Evolutionary conservation across 2,797 vertebrate genomes (phyloP).

Genomic region (Poecilia gillii): DNA sequence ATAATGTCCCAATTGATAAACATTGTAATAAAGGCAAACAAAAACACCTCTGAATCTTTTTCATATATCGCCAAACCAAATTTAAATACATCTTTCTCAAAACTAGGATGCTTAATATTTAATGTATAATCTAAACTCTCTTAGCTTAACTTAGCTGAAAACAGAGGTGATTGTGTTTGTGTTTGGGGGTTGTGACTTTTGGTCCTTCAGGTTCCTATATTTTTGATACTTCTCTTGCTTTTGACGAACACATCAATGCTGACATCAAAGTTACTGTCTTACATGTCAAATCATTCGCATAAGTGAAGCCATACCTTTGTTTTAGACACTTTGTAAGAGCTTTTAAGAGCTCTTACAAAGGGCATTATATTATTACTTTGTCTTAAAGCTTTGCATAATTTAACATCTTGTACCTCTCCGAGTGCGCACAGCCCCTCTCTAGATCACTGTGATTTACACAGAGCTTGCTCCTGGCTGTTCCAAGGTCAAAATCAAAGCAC

Average conservation of each 20-base stretch:
- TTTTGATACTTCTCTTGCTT: neutral
- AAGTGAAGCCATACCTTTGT: neutral
- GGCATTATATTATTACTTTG: neutral
- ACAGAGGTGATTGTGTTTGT: neutral
- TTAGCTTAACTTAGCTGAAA: neutral
- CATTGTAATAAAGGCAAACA: neutral
- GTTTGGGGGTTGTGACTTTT: neutral
- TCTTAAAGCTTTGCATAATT: neutral
- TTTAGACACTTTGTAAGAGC: neutral
- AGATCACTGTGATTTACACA: neutral
- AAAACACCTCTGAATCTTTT: neutral
- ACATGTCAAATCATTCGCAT: neutral
- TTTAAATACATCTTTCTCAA: neutral
- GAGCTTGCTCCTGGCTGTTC: neutral
- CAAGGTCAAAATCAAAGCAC: neutral
- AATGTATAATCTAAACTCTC: neutral
- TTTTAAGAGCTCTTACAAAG: neutral
- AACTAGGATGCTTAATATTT: neutral
- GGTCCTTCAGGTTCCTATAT: neutral
- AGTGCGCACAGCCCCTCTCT: neutral
- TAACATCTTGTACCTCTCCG: neutral
- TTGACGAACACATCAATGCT: neutral
- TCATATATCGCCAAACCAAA: neutral
- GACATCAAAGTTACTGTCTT: neutral
- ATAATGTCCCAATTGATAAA: neutral